Evolutionary conservation across 2,797 vertebrate species (phyloP).

Genomic region (Tadarida brasiliensis): DNA sequence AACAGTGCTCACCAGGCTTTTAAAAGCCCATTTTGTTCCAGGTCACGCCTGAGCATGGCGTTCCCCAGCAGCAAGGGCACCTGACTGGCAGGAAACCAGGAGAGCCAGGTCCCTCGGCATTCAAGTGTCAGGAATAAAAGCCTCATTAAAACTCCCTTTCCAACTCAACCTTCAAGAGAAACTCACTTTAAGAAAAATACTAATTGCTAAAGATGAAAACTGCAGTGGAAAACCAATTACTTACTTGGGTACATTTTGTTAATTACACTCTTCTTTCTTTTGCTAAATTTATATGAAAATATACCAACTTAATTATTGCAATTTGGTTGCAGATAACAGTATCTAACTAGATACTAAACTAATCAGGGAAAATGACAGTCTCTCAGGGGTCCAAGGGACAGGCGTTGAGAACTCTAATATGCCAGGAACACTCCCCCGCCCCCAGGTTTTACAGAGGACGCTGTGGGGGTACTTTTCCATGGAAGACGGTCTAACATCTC

Average conservation of each 20-base stretch:
- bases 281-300: slow-evolving; percentile 75
- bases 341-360: slow-evolving; percentile 64
- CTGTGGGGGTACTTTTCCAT: not conserved
- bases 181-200: slow-evolving; percentile 55
- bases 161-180: slow-evolving; percentile 68
- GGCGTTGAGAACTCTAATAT: not conserved
- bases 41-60: not conserved
- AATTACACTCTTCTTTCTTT: slow-evolving; percentile 81
- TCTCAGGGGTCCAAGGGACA: slow-evolving; percentile 7
- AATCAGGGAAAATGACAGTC: slow-evolving; percentile 65
- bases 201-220: slow-evolving; percentile 69
- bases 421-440: fast-evolving
- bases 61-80: slow-evolving; percentile 63
- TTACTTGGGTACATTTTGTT: slow-evolving; percentile 75
- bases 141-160: slow-evolving; percentile 73
- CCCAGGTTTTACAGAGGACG: fast-evolving
- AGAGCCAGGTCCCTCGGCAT: not conserved
- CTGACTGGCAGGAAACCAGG: slow-evolving; percentile 66
- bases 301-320: slow-evolving; percentile 82
- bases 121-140: slow-evolving; percentile 67
- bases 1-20: not conserved
- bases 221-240: slow-evolving; percentile 75
- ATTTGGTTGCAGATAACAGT: slow-evolving; percentile 80
- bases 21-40: not conserved
- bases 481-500: not conserved